Evolutionary conservation across 2,888 invertebrate species (phyloP), one percentile per base, ranked within the genome.

Genomic region (Sussaba pulchella): DNA sequence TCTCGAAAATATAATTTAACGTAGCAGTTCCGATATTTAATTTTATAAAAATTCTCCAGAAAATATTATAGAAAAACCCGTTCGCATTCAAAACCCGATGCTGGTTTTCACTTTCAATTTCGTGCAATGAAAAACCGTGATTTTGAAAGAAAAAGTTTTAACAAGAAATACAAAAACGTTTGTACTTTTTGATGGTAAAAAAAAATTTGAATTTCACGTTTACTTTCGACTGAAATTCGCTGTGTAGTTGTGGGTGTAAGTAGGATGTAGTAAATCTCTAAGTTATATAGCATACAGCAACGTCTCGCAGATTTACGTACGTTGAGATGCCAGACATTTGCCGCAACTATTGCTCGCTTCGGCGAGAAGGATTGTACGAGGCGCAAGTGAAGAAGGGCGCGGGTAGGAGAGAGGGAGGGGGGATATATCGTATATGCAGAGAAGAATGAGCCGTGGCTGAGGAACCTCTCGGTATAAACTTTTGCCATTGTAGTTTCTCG

Each of bases 291-390:
- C 19, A 59, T 59, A 39, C 9, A 78, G 21, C 47, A 50, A 24
- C 54, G 39, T 63, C 64, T 71, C 50, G 76, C 45, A 71, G 75
- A 78, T 81, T 78, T 82, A 76, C 76, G 76, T 79, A 69, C n/a
- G 10, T 14, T 31, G 36, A 66, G 66, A 66, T 36, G 50, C 36
- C 36, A 50, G 26, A 17, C 36, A 50, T 50, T 31, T 52, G 50
- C 66, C 66, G 50, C 50, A 66, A 66, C 36, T 39, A 39, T 47
- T 66, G 17, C 50, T 47, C 39, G 39, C 21, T 21, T 21, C 36
- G 19, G 2, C 39, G 52, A 12, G 14, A 52, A 21, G 66, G 19
- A 67, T 47, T 24, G 36, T 52, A 19, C 66, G 50, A 19, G 21
- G 8, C 5, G 43, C 14, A 52, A 69, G 39, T n/a, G 47, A n/a